These are phyloP conservation scores for Gallirallus australis DNA, from an alignment of 2,797 vertebrate species.

Conservation along the genomic window DNA sequence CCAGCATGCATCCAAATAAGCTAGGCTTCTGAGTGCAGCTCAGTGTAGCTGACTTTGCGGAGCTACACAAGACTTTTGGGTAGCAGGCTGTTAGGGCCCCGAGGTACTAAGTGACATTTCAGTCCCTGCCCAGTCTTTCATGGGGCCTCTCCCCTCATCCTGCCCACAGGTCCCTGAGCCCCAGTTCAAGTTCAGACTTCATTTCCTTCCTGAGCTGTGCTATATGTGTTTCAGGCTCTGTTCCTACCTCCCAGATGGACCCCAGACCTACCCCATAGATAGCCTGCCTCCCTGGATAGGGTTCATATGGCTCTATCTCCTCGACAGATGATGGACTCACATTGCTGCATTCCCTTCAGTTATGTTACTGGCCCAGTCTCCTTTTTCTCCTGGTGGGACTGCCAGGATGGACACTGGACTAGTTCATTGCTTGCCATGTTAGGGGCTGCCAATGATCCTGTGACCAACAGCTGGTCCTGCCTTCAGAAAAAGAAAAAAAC, in stretches of 20 bases:
- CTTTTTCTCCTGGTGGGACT: not conserved
- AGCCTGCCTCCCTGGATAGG: not conserved
- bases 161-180: fast-evolving
- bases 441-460: not conserved
- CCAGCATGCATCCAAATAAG: not conserved
- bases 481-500: not conserved
- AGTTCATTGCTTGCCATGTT: not conserved
- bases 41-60: not conserved
- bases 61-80: not conserved
- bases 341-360: not conserved
- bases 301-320: not conserved
- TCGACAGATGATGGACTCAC: not conserved
- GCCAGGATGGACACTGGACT: not conserved
- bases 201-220: not conserved
- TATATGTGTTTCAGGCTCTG: not conserved
- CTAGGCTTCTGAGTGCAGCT: not conserved
- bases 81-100: not conserved
- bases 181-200: not conserved
- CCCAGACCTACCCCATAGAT: not conserved
- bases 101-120: not conserved
- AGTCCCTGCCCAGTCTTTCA: not conserved
- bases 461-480: not conserved
- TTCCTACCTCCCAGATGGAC: not conserved
- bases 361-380: not conserved
- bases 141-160: not conserved